Percentiles rank a stretch among this genome's conserved stretches.
Conservation (phyloP, 2,797 vertebrate genomes). For the Podarcis lilfordi region DNA sequence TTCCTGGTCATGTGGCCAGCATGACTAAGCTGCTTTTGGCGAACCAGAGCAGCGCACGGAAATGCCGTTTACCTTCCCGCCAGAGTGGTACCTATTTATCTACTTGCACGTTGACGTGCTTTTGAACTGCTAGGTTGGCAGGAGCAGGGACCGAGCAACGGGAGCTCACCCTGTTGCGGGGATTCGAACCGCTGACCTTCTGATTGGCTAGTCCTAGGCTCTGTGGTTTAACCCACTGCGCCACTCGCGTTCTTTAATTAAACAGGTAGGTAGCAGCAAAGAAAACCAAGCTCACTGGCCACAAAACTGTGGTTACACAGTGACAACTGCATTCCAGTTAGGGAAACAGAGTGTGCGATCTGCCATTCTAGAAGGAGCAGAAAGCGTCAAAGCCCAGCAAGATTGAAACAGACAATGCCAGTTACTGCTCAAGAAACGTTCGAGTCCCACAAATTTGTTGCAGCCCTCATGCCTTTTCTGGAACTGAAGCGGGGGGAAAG, state of each 20-base stretch:
- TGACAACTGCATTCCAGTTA: not conserved
- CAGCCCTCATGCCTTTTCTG: not conserved
- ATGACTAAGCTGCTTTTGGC: too few relatives aligned
- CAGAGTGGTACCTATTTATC: too few relatives aligned
- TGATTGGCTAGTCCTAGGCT: too few relatives aligned
- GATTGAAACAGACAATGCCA: not conserved
- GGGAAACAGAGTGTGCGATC: not conserved
- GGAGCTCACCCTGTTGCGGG: too few relatives aligned
- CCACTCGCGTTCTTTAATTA: not conserved
- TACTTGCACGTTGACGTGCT: too few relatives aligned
- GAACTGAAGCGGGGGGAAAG: not conserved
- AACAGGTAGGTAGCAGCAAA: not conserved
- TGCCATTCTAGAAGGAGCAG: not conserved
- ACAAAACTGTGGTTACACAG: not conserved
- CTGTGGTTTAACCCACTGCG: too few relatives aligned
- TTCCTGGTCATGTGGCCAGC: too few relatives aligned
- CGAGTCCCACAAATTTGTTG: not conserved
- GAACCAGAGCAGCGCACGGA: too few relatives aligned
- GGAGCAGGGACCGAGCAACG: too few relatives aligned
- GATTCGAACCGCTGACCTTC: too few relatives aligned
- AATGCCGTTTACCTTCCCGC: too few relatives aligned
- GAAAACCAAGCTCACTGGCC: not conserved
- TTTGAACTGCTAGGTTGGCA: too few relatives aligned
- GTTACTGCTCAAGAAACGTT: not conserved
- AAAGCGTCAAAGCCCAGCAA: not conserved